These are phyloP conservation scores for Erethizon dorsatum DNA, from an alignment of 2,797 vertebrate genomes.

Conservation along the genomic window DNA sequence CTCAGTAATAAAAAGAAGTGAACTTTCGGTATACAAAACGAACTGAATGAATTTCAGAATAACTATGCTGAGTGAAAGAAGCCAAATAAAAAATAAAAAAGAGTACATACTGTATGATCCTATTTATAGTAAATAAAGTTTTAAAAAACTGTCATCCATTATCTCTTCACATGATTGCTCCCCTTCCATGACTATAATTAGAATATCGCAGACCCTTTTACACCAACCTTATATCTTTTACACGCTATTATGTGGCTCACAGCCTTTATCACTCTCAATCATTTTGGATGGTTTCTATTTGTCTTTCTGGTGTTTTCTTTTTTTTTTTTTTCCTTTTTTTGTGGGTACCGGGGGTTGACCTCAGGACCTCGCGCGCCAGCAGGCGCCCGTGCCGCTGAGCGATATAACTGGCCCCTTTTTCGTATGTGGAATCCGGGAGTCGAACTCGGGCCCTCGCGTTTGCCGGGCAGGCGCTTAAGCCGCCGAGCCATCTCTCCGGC, in stretches of 20 bases:
- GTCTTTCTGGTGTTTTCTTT: neutral
- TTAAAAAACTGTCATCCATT: neutral
- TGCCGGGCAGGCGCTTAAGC: too few species aligned
- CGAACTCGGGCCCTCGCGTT: too few species aligned
- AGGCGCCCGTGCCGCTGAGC: too few species aligned
- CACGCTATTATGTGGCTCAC: neutral
- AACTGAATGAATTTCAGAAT: neutral
- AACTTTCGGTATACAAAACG: neutral
- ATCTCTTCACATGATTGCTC: neutral
- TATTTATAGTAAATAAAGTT: neutral
- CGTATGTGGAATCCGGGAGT: too few species aligned
- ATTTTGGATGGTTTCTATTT: neutral
- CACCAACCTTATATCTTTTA: neutral
- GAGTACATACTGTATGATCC: neutral
- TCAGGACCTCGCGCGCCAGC: too few species aligned
- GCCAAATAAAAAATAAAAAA: neutral
- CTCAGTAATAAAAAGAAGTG: neutral
- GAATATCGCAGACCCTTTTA: neutral
- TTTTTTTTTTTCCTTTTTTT: too few species aligned
- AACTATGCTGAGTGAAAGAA: neutral
- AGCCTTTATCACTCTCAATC: neutral
- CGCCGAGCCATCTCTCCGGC: too few species aligned
- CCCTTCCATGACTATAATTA: neutral
- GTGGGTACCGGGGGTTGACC: too few species aligned
- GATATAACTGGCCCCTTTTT: too few species aligned